These are phyloP conservation scores for Pandion haliaetus DNA, from an alignment of 2,113 vertebrate genomes.

Conservation along the genomic window DNA sequence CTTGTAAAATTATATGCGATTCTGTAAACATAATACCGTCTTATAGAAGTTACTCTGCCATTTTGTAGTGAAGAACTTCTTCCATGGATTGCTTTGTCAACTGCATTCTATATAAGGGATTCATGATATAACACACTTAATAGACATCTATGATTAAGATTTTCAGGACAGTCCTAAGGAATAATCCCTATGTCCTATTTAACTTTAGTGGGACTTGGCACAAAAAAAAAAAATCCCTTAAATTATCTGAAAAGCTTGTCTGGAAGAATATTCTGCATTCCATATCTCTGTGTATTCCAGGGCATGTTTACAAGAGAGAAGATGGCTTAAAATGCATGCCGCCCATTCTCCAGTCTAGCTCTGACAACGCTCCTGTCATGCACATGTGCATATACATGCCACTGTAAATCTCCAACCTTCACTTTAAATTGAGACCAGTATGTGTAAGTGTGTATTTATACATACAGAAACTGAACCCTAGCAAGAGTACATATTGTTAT, in stretches of 20 bases:
- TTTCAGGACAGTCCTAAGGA: not conserved
- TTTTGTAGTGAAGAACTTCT: not conserved
- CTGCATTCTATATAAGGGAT: not conserved
- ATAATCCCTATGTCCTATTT: not conserved
- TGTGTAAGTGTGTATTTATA: not conserved
- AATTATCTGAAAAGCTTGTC: not conserved
- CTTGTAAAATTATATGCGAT: not conserved
- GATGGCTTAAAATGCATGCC: not conserved
- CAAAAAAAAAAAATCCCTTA: not conserved
- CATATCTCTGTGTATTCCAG: not conserved
- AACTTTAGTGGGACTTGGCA: not conserved
- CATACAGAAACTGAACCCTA: not conserved
- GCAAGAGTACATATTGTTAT: not conserved
- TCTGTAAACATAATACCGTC: not conserved
- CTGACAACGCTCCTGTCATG: not conserved
- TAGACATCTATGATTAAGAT: not conserved
- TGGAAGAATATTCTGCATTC: not conserved
- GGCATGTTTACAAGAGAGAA: not conserved
- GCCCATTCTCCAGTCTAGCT: not conserved
- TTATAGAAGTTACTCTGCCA: not conserved
- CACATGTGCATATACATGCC: not conserved
- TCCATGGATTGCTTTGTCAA: not conserved
- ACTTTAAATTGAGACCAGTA: not conserved
- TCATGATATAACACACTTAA: not conserved
- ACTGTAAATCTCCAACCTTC: not conserved